Evolutionary conservation across 1,140 invertebrate genomes (phyloP), one percentile per base, ranked within the genome.

Genomic region (Thalassaphorura encarpata): DNA sequence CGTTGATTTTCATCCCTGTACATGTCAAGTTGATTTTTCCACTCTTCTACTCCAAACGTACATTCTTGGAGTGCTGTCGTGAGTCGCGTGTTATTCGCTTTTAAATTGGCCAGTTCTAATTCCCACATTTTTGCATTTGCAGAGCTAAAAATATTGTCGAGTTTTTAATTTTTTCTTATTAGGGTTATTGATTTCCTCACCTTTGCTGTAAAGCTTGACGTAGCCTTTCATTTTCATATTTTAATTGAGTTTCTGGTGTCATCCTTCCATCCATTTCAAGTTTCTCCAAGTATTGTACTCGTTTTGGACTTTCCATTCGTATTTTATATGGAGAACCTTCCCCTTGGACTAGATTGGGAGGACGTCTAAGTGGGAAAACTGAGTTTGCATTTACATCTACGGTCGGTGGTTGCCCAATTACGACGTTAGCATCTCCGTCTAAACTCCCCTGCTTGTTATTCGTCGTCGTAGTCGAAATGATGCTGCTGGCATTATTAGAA

Each of bases 21-120:
- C 5, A 19, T n/a, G 3, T 51, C 29, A 15, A 97, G 76, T 69
- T 97, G 93, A 62, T 89, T 80, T 75, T 97, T 97, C 94, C 94
- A 98, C 71, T 97, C 92, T 68, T 97, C 93, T 5, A 97, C 93
- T 74, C 97, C 97, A 39, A 90, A 87, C 24, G 91, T 96, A 61
- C 89, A 94, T 74, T 98, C 94, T 74, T 97, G 93, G 48, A 98
- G 77, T 8, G 93, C 93, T 67, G 88, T 89, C 6, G 93, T 97
- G 66, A 98, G 75, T 66, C 92, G 80, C 16, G 88, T 81, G 73
- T 97, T 98, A 72, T 96, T 97, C 67, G 88, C 94, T 75, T 97
- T 97, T 60, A 97, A 75, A 5, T 91, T 96, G 56, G 89, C 85
- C 61, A 98, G 74, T 75, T 98, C 93, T 46, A 96, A 83, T 78